Base-by-base conservation (phyloP, 1,140 invertebrate genomes). In the Papilio polyxenes region DNA sequence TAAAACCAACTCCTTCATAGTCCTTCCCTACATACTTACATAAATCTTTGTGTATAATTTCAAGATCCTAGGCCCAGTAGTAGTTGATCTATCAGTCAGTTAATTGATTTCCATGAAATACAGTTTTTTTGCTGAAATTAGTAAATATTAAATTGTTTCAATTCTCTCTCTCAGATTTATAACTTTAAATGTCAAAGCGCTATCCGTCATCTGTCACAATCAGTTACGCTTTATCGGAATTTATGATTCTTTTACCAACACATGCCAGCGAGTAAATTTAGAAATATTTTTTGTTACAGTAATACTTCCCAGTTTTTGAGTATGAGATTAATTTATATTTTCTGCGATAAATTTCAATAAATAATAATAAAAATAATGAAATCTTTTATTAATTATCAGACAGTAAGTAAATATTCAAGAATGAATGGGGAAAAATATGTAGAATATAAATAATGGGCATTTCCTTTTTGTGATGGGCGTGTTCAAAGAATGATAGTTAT, bases 141-240 rank as follows among this genome's bases (percentile, higher is more conserved):
- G 4, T 40, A 72, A 72, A 40, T 40, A 40, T 72, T 17, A 72
- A 72, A 72, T 72, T 11, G 20, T 72, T 72, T 65, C 65, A 37
- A 37, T 72, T 72, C 65, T 15, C 65, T 72, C 11, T 31, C 23
- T 13, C 65, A 72, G 65, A 72, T 72, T 72, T 72, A 72, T 72
- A 37, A 31, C 31, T 72, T 40, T 37, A 37, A 72, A 72, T 72
- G 65, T 72, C 65, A 72, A 72, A 72, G 31, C 56, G 23, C 31
- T 72, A 72, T 72, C 65, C 65, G 65, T 72, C 65, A 72, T 72
- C 13, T 72, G 65, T 72, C 65, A 72, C 31, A 72, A 72, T 72
- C 65, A 72, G 37, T 72, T 37, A 72, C 23, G 65, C 65, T 72
- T 11, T 40, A 72, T 72, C 31, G 31, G 31, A 6, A 72, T 72